Conservation (phyloP, 2,888 invertebrate species). For the Pardosa pseudoannulata region DNA sequence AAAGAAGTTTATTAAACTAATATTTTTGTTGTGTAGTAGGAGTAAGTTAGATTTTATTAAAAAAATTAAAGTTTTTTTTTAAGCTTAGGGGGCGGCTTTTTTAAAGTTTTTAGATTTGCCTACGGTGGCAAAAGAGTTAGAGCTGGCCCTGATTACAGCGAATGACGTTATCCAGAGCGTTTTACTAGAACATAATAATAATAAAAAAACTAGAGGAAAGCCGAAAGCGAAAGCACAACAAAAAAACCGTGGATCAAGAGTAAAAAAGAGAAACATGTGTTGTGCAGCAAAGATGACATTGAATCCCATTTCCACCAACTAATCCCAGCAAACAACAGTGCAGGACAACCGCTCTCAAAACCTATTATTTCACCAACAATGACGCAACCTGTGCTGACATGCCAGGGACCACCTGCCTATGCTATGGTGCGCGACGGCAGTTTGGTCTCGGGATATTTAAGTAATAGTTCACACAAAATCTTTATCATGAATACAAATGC, state of each 20-base stretch:
- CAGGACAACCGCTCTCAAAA: not conserved
- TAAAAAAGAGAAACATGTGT: conserved; percentile 1
- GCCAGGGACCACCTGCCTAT: conserved; percentile 50
- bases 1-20: too few species aligned
- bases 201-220: not conserved
- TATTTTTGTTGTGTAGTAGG: too few species aligned
- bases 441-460: not conserved
- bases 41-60: too few species aligned
- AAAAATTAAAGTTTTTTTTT: too few species aligned
- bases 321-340: not conserved
- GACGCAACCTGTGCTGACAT: conserved; percentile 15
- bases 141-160: too few species aligned
- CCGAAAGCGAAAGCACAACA: not conserved
- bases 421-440: conserved; percentile 34
- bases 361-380: not conserved
- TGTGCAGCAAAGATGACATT: not conserved
- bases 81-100: too few species aligned
- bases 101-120: too few species aligned
- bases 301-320: conserved; percentile 7
- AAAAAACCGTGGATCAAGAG: not conserved
- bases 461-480: not conserved
- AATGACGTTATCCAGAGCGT: too few species aligned
- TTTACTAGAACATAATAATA: too few species aligned
- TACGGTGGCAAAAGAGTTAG: too few species aligned
- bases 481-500: not conserved